These are phyloP conservation scores for Poeciliopsis turrubarensis DNA, from an alignment of 2,113 vertebrate species.

Conservation along the genomic window DNA sequence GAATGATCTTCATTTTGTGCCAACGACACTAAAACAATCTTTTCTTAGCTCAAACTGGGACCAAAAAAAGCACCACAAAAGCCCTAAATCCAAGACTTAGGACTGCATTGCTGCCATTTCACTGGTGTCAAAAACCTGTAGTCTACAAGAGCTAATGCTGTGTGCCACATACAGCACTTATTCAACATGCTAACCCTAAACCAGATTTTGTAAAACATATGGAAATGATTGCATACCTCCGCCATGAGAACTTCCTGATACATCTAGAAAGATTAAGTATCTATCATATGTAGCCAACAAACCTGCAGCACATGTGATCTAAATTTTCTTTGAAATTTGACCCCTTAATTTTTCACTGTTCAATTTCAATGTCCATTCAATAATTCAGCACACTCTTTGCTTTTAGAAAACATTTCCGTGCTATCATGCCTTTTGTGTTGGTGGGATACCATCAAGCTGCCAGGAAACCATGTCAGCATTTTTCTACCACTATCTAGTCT, in stretches of 20 bases:
- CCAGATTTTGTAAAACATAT: neutral
- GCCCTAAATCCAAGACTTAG: neutral
- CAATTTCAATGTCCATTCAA: conserved; percentile 53
- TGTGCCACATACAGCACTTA: neutral
- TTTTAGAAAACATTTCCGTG: conserved; percentile 40
- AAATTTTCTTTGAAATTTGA: conserved; percentile 9
- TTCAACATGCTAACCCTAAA: neutral
- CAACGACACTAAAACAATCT: no score
- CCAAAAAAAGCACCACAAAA: no score
- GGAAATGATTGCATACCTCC: neutral
- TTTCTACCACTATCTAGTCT: conserved; percentile 19
- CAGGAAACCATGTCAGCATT: conserved; percentile 27
- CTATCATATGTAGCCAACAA: neutral
- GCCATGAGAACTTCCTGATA: neutral
- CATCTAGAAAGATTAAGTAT: conserved; percentile 3
- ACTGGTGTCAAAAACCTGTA: neutral
- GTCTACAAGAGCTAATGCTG: neutral
- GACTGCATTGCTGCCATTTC: neutral
- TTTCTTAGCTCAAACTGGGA: no score
- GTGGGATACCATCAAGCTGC: conserved; percentile 9
- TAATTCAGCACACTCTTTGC: conserved; percentile 57
- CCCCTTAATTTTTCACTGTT: conserved; percentile 11
- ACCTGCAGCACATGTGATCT: neutral
- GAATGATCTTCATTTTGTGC: no score
- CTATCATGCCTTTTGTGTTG: conserved; percentile 40